Percentiles rank a stretch among this genome's conserved stretches.
Conservation (phyloP, 2,797 vertebrate genomes). For the Hippocampus kuda region DNA sequence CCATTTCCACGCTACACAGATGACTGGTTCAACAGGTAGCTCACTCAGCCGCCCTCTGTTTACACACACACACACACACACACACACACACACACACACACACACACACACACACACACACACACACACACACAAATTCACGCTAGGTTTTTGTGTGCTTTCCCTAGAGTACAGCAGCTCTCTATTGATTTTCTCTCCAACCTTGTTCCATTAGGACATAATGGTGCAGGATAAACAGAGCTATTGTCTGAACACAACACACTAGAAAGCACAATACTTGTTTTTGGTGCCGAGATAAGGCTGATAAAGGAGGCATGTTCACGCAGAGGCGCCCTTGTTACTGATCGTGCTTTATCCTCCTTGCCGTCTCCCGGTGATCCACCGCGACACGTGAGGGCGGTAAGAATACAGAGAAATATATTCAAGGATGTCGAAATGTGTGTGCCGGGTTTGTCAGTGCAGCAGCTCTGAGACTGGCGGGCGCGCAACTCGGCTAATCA, state of each 20-base stretch:
- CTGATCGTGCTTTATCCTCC: conserved; percentile 48
- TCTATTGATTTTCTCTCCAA: conserved; percentile 60
- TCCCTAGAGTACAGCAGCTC: conserved; percentile 30
- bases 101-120: not conserved
- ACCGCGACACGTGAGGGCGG: conserved; percentile 20
- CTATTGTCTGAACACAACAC: conserved; percentile 36
- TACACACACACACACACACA: conserved; percentile 9
- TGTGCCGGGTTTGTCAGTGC: conserved; percentile 36
- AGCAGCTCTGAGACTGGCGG: conserved; percentile 53
- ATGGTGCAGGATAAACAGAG: conserved; percentile 53
- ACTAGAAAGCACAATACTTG: conserved; percentile 32
- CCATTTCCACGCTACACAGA: conserved; percentile 97
- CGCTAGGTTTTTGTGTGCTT: conserved; percentile 20
- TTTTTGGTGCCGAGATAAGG: conserved; percentile 35
- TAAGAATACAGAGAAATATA: conserved; percentile 33
- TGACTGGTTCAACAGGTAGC: conserved; percentile 99
- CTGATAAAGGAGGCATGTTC: conserved; percentile 23
- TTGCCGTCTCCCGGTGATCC: conserved; percentile 36
- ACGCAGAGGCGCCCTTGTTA: conserved; percentile 38
- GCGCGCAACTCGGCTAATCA: conserved; percentile 62
- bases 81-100: not conserved
- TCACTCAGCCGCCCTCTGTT: conserved; percentile 24
- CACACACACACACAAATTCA: not conserved
- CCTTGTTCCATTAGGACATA: conserved; percentile 57
- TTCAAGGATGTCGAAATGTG: conserved; percentile 6